Conservation (phyloP, 2,888 invertebrate genomes). For the Ephialtes manifestator region DNA sequence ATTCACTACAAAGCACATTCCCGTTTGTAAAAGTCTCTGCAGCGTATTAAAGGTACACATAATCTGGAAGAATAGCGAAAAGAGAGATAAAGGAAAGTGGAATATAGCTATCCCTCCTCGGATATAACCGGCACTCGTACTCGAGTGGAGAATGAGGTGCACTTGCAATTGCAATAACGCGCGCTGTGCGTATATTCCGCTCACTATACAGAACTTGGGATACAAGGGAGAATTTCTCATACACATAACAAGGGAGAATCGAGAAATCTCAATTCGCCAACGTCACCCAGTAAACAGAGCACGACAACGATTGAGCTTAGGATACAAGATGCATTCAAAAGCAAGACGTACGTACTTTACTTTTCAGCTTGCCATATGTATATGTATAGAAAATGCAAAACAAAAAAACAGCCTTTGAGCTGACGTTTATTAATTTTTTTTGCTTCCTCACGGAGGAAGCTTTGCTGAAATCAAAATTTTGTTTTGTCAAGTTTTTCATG, state of each 20-base stretch:
- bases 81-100: slow-evolving; percentile 12
- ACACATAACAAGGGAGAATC: slow-evolving; percentile 14
- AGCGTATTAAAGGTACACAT: slow-evolving; percentile 20
- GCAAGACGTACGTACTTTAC: neutral
- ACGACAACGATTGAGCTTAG: slow-evolving; percentile 23
- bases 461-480: no score
- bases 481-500: no score
- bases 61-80: slow-evolving; percentile 27
- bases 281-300: neutral
- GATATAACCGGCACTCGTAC: slow-evolving; percentile 3
- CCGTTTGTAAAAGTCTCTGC: slow-evolving; percentile 17
- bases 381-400: neutral
- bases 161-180: slow-evolving; percentile 6
- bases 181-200: neutral
- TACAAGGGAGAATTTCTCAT: neutral
- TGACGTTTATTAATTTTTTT: neutral
- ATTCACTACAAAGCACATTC: slow-evolving; percentile 27
- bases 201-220: neutral
- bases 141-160: slow-evolving; percentile 14
- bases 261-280: slow-evolving; percentile 25
- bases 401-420: neutral
- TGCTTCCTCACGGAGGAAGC: neutral
- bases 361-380: neutral
- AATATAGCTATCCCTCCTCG: slow-evolving; percentile 6
- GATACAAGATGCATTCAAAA: neutral